Evolutionary conservation across 2,113 vertebrate genomes (phyloP).

Genomic region (Rhipidura dahli): DNA sequence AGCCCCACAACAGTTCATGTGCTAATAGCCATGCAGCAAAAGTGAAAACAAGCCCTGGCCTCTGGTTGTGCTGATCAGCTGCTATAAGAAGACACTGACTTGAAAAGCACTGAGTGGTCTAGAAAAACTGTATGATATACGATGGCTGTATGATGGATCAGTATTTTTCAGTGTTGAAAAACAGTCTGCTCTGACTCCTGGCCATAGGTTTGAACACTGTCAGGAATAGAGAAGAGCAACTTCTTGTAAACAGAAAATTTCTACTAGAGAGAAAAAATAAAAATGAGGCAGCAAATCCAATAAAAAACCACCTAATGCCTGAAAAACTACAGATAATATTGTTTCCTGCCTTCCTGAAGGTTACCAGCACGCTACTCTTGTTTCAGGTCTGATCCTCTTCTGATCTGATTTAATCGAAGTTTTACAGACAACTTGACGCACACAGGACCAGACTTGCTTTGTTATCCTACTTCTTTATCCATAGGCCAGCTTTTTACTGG

Average conservation of each 20-base stretch:
- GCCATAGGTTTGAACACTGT: neutral
- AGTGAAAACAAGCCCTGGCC: neutral
- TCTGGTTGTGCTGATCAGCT: neutral
- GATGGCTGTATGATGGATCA: neutral
- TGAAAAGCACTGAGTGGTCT: neutral
- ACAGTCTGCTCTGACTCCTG: neutral
- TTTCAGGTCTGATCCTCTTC: neutral
- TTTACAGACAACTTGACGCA: neutral
- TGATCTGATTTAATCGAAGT: neutral
- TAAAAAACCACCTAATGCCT: neutral
- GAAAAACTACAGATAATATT: neutral
- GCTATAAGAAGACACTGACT: neutral
- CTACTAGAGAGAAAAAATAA: neutral
- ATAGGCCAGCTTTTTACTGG: neutral
- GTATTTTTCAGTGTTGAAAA: neutral
- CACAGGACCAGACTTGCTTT: neutral
- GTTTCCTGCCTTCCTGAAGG: neutral
- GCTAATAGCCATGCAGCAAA: neutral
- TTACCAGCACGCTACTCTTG: neutral
- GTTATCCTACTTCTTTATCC: neutral
- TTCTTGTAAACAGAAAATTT: neutral
- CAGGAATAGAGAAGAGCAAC: neutral
- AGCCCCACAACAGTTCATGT: neutral
- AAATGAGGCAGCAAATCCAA: neutral
- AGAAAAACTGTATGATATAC: accelerated